Base-by-base conservation (phyloP, 2,113 vertebrate genomes). In the Fregetta grallaria region DNA sequence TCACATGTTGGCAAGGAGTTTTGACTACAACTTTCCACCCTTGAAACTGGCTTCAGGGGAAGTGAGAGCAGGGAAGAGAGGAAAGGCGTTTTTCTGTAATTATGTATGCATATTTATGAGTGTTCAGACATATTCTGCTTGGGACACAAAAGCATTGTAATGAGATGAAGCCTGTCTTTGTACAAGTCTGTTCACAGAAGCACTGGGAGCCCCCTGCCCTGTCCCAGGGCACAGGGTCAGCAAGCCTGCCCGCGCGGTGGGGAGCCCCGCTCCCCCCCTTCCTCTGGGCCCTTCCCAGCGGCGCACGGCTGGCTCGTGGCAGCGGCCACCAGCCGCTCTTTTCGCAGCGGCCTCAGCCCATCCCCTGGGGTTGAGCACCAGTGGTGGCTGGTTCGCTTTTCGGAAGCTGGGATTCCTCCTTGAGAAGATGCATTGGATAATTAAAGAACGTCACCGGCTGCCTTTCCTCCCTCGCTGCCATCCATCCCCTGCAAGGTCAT, bases 341-440 rank as follows among this genome's bases (percentile, higher is more conserved):
- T 30, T 13, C 62, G 32, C 20, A 15, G 40, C 3, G 0, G 15
- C 29, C 26, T 16, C 20, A 55, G 70, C 53, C 47, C 8, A 13
- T 34, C 32, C 27, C 18, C 18, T 44, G 25, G 29, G 18, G 9
- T 40, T 27, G n/a, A 18, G 59, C 56, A 23, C 26, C 53, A 34
- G 36, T 6, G 13, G 14, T 0, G 4, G 38, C 47, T 79, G 47
- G 8, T 6, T 62, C 2, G 5, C 7, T 1, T 20, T 72, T 10
- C 8, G 13, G 66, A 3, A 25, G 62, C 21, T 65, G 55, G 26
- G 21, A 20, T 40, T 85, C 9, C 49, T 77, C 40, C 91, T 19
- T 11, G 55, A 44, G 65, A 66, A 78, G 74, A 2, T 49, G 65
- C 14, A 6, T 23, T 27, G 78, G 66, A 3, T 58, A 71, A 29